These are phyloP conservation scores for Pampusana beccarii DNA, from an alignment of 2,113 vertebrate genomes.

Conservation along the genomic window DNA sequence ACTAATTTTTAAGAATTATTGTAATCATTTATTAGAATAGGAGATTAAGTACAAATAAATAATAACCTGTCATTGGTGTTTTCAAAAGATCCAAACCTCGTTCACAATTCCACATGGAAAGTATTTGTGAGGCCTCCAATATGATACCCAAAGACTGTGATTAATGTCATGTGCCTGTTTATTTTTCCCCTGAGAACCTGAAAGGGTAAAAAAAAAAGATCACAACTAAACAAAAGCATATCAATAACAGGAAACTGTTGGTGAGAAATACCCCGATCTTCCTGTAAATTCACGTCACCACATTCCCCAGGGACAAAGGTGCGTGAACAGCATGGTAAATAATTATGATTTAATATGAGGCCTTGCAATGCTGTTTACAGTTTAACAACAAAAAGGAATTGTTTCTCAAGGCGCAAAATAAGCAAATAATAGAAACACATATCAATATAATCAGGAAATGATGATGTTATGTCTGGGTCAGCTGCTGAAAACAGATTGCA, in stretches of 20 bases:
- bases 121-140: constrained; percentile 53
- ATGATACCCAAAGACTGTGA: constrained; percentile 59
- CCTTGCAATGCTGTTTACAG: constrained; percentile 87
- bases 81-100: neutral
- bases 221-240: constrained; percentile 95
- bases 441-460: constrained; percentile 87
- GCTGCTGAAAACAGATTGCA: constrained; percentile 78
- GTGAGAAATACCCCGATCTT: constrained; percentile 99
- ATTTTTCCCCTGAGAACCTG: constrained; percentile 90
- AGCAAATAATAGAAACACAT: constrained; percentile 85
- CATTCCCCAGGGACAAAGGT: constrained; percentile 93
- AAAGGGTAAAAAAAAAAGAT: constrained; percentile 81
- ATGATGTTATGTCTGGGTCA: constrained; percentile 84
- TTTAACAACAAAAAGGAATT: constrained; percentile 86
- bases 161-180: constrained; percentile 78
- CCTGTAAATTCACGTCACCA: constrained; percentile 96
- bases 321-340: constrained; percentile 91
- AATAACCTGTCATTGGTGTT: constrained; percentile 52
- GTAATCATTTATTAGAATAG: constrained; percentile 5
- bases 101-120: neutral
- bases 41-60: constrained; percentile 58
- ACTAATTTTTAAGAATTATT: constrained; percentile 30
- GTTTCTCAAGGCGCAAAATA: constrained; percentile 85
- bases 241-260: constrained; percentile 99
- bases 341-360: constrained; percentile 92